phyloP scores from a whole-genome alignment of 1,140 invertebrate genomes.

The Ectropis grisescens region DNA sequence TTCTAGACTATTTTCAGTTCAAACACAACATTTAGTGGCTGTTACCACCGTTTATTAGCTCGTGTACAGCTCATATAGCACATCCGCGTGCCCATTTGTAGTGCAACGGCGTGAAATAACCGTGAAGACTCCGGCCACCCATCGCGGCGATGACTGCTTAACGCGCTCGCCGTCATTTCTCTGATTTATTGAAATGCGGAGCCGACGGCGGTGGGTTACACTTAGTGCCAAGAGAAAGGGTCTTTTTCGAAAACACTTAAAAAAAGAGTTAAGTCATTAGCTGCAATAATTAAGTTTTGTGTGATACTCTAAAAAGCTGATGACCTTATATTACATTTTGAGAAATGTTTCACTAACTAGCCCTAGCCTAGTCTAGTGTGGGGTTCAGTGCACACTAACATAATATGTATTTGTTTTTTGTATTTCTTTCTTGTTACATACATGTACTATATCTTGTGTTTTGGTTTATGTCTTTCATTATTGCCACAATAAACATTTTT shows the following conservation, averaged over 20 bases:
- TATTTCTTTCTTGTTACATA: no score
- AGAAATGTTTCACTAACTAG: no score
- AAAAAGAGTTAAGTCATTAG: not conserved
- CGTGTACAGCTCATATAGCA: no score
- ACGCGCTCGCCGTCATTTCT: constrained; percentile 55
- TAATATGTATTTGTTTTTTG: no score
- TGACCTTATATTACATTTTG: not conserved
- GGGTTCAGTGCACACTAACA: no score
- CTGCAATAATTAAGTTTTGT: not conserved
- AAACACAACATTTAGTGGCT: no score
- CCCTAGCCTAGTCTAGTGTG: no score
- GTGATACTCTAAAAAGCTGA: not conserved
- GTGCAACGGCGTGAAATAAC: constrained; percentile 42
- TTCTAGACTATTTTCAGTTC: constrained; percentile 1
- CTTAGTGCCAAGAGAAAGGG: constrained; percentile 10
- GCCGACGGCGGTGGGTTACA: constrained; percentile 23
- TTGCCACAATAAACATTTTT: no score
- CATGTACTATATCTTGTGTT: no score
- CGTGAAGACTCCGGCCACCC: constrained; percentile 54
- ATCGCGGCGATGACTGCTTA: constrained; percentile 53
- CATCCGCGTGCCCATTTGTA: constrained; percentile 39
- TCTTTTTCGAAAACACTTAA: not conserved
- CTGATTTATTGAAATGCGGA: constrained; percentile 60
- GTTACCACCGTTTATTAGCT: no score
- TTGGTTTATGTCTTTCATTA: no score